Conservation (phyloP, 2,113 vertebrate species). For the Scytalopus superciliaris region DNA sequence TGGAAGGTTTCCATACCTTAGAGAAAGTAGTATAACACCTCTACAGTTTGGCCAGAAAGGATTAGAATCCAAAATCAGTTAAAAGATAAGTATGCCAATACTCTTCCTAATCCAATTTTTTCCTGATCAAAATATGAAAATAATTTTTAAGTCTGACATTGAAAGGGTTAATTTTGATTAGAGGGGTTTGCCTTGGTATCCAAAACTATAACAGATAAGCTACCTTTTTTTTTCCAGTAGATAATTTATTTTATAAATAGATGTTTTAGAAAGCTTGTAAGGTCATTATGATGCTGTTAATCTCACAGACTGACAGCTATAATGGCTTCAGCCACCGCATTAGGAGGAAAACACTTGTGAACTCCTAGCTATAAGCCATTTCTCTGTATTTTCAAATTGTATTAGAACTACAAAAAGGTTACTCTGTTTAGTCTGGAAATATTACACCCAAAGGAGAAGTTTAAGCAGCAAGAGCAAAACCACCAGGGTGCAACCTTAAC, state of each 20-base stretch:
- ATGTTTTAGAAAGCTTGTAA: background rate
- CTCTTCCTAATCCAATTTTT: background rate
- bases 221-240: background rate
- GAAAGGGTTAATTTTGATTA: background rate
- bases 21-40: background rate
- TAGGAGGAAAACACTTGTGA: background rate
- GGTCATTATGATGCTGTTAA: background rate
- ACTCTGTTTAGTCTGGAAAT: background rate
- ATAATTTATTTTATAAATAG: background rate
- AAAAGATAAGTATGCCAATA: background rate
- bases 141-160: background rate
- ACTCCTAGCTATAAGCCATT: background rate
- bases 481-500: background rate
- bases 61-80: background rate
- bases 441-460: background rate
- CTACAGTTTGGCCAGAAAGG: background rate
- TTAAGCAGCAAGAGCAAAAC: background rate
- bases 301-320: rapidly evolving
- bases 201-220: background rate
- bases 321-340: background rate
- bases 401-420: background rate
- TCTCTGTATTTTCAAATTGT: background rate
- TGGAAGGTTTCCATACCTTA: background rate
- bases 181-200: background rate
- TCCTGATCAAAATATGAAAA: background rate